A percentile compares a stretch with the other conserved stretches of the same genome.
phyloP scores from a whole-genome alignment of 2,113 vertebrate genomes.

The Chamaea fasciata region DNA sequence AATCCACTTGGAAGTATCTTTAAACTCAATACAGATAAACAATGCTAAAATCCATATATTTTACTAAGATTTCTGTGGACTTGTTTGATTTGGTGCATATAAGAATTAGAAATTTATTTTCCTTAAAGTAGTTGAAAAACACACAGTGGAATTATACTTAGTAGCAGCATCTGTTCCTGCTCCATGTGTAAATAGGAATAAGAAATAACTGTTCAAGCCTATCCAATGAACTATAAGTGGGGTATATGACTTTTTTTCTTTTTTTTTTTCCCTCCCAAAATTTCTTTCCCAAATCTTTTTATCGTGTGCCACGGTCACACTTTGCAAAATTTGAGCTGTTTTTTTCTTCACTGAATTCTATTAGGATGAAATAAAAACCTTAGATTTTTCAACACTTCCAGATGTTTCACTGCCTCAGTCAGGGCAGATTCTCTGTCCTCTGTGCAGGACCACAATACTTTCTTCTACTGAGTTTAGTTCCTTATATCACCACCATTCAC shows the following conservation, averaged over 20 bases:
- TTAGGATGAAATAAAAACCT: background rate
- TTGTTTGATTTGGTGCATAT: conserved; percentile 38
- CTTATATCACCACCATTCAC: background rate
- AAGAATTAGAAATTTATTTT: background rate
- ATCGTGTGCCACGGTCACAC: background rate
- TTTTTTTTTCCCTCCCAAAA: background rate
- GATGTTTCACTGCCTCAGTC: background rate
- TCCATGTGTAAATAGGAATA: background rate
- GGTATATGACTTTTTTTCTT: background rate
- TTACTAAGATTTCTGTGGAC: conserved; percentile 25
- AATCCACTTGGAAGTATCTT: background rate
- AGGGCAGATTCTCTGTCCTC: background rate
- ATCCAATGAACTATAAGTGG: background rate
- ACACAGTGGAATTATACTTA: background rate
- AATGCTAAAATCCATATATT: background rate
- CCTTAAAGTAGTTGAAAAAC: background rate
- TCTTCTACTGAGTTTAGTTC: background rate
- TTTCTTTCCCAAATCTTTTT: background rate
- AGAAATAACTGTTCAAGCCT: background rate
- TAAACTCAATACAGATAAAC: background rate
- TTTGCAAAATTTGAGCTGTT: background rate
- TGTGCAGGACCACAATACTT: background rate
- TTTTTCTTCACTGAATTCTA: background rate
- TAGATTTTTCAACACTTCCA: background rate
- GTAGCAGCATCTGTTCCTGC: background rate